A percentile compares a stretch with the other conserved stretches of the same genome.
Evolutionary conservation across 2,797 vertebrate species (phyloP).

Genomic region (Intellagama lesueurii): DNA sequence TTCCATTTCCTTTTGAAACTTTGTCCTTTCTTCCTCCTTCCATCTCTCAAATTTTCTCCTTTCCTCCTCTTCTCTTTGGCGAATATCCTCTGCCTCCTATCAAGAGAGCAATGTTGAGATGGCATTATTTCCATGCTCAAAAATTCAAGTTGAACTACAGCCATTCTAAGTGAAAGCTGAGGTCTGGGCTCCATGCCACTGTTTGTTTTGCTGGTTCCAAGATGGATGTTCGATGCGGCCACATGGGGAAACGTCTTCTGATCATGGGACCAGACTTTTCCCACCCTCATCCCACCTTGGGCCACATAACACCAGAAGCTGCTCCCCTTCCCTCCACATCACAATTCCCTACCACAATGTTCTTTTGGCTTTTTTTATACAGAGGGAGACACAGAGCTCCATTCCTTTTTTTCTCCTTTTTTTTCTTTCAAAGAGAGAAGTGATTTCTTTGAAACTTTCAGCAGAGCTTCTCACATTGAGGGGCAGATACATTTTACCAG

Average conservation of each 20-base stretch:
- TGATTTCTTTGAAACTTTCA: not conserved
- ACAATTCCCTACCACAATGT: not conserved
- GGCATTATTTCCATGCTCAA: too few species aligned
- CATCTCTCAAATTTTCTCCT: conserved; percentile 75
- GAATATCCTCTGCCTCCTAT: conserved; percentile 71
- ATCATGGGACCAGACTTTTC: not conserved
- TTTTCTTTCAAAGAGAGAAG: not conserved
- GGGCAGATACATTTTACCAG: too few species aligned
- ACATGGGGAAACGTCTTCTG: not conserved
- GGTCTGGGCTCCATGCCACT: not conserved
- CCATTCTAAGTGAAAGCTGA: not conserved
- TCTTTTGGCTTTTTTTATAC: not conserved
- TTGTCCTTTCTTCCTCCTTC: conserved; percentile 79
- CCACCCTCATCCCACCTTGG: not conserved
- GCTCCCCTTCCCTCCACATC: not conserved
- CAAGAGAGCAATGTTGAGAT: not conserved
- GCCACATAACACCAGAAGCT: not conserved
- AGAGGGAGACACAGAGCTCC: not conserved
- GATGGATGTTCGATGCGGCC: not conserved
- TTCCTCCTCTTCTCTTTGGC: conserved; percentile 63
- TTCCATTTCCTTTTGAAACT: conserved; percentile 76
- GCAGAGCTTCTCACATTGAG: not conserved
- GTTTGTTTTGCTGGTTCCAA: not conserved
- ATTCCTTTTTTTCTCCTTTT: not conserved
- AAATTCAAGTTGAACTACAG: not conserved